phyloP scores from a whole-genome alignment of 2,888 invertebrate species.

The Monochamus alternatus region DNA sequence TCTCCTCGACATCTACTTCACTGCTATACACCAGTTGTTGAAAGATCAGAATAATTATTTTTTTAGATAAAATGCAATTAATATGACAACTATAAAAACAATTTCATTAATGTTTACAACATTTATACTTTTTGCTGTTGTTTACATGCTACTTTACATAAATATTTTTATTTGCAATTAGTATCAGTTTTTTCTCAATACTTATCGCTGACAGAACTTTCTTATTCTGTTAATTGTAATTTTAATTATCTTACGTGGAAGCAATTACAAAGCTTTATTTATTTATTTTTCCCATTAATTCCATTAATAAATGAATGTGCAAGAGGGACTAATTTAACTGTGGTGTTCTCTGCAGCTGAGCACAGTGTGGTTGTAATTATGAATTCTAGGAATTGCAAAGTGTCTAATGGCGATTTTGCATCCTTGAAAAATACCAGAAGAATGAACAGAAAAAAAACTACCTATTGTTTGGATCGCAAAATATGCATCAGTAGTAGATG shows the following conservation, averaged over 20 bases:
- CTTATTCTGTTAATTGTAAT: not conserved
- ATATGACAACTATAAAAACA: no score
- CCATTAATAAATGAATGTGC: not conserved
- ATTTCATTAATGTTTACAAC: no score
- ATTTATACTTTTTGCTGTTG: no score
- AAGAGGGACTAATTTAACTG: not conserved
- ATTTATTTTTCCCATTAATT: not conserved
- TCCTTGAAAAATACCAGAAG: no score
- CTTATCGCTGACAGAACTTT: not conserved
- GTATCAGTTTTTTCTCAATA: not conserved
- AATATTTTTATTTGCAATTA: not conserved
- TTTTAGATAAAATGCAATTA: no score
- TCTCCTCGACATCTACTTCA: no score
- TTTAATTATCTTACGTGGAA: not conserved
- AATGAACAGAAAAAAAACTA: no score
- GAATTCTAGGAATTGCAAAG: constrained; percentile 1
- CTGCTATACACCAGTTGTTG: no score
- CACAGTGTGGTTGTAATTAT: constrained; percentile 3
- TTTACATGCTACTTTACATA: not conserved
- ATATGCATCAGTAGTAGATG: no score
- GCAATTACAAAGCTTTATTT: not conserved
- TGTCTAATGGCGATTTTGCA: not conserved
- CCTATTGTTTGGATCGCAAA: no score
- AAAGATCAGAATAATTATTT: no score
- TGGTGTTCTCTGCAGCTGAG: not conserved